Evolutionary conservation across 2,113 vertebrate genomes (phyloP).

Genomic region (Sinosuthora webbiana): DNA sequence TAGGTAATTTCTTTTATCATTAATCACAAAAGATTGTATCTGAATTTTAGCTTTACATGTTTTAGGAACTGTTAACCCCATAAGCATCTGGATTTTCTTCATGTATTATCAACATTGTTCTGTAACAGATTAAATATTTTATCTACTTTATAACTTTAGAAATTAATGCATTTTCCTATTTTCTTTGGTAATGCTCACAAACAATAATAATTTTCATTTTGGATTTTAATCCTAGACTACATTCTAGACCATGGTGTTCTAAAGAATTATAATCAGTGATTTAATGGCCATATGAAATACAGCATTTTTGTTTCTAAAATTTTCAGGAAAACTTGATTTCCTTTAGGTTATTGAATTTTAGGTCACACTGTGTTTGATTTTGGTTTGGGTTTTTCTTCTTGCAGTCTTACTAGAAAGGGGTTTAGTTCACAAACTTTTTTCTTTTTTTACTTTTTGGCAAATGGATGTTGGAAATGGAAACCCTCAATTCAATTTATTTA

Average conservation of each 20-base stretch:
- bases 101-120: not conserved
- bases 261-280: not conserved
- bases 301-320: not conserved
- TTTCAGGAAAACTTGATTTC: not conserved
- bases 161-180: not conserved
- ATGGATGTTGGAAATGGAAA: not conserved
- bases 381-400: not conserved
- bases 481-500: not conserved
- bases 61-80: not conserved
- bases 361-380: not conserved
- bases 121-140: not conserved
- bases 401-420: not conserved
- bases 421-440: not conserved
- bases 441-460: not conserved
- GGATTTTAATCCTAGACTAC: not conserved
- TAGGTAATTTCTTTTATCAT: slow-evolving; percentile 8
- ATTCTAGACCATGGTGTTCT: not conserved
- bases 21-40: not conserved
- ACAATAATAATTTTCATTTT: not conserved
- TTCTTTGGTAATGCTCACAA: not conserved
- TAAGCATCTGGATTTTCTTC: not conserved
- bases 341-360: not conserved
- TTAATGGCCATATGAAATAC: not conserved
- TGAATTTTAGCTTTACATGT: not conserved
- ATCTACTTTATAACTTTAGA: not conserved